phyloP scores from a whole-genome alignment of 64 coral and sea anemone species.

The Trachythela sp. region DNA sequence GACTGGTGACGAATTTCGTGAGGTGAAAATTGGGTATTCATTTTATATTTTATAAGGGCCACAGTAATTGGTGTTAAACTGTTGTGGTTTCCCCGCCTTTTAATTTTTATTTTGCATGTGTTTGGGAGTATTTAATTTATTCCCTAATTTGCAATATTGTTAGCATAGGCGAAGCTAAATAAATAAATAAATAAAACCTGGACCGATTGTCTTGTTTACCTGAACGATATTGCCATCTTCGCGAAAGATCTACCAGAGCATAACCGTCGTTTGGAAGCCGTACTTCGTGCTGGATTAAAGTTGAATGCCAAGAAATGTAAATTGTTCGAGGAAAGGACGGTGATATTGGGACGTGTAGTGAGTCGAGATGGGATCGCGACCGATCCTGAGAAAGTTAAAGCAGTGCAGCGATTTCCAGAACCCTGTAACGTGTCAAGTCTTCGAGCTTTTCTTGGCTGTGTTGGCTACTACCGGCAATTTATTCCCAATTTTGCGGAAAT shows the following conservation, averaged over 20 bases:
- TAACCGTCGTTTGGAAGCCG: neutral
- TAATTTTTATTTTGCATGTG: too few species aligned
- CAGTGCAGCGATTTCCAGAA: conserved; percentile 25
- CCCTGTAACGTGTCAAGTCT: conserved; percentile 6
- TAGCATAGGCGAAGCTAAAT: too few species aligned
- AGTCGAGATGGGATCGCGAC: conserved; percentile 47
- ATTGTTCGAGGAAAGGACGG: conserved; percentile 23
- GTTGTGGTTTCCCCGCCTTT: too few species aligned
- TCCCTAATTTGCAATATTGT: too few species aligned
- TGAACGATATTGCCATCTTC: neutral
- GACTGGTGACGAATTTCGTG: too few species aligned
- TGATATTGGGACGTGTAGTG: conserved; percentile 48
- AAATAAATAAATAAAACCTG: too few species aligned
- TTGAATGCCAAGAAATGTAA: conserved; percentile 53
- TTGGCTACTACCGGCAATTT: conserved; percentile 30
- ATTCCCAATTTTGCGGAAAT: conserved; percentile 34
- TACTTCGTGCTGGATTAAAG: conserved; percentile 21
- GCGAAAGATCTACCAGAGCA: neutral
- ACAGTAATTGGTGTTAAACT: too few species aligned
- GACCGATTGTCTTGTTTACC: conserved; percentile 19
- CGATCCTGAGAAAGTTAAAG: conserved; percentile 49
- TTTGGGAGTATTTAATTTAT: too few species aligned
- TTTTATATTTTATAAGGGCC: too few species aligned
- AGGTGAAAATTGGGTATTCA: too few species aligned
- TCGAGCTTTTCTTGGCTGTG: conserved; percentile 28